Base-by-base conservation (phyloP, 2,113 vertebrate species). In the Chascanopsetta lugubris region DNA sequence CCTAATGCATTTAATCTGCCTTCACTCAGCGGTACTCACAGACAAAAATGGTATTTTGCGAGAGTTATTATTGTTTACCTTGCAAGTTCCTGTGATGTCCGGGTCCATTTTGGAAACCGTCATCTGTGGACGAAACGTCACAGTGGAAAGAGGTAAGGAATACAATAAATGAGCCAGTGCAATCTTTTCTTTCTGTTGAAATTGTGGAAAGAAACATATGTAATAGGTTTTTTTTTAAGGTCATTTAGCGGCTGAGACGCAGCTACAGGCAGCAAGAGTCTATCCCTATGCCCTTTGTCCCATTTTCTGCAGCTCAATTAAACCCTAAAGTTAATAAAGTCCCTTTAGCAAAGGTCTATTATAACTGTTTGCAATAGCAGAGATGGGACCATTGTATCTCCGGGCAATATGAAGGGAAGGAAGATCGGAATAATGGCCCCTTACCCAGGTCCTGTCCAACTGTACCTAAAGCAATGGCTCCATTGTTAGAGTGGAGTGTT, bases 71-170 rank as follows among this genome's bases (percentile, higher is more conserved):
- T 1, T 6, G 22, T 47, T 61, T 89, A 93, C 92, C 91, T 92
- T 92, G 91, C 68, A 81, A 83, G 80, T 89, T 92, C 72, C 89
- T 91, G 85, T 91, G 86, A 69, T 84, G 92, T 83, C 91, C 90
- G 40, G 88, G 90, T 85, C 91, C 90, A 90, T 88, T 88, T 81
- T 91, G 90, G 80, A 92, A 85, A 90, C 90, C 87, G 51, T 91
- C 88, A 91, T 92, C 92, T 93, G 81, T 62, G 42, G 29, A 68
- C 48, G 79, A 24, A 61, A 77, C 49, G 53, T 11, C 1, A 68
- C 36, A 48, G 17, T 24, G 32, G 40, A 50, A 47, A 18, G 1
- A 13, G 15, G 34, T 38, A 11, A 38, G 15, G 15, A 15, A 42
- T 42, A 42, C 38, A 42, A 8, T 2, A 17, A 42, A 42, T 42